Base-by-base conservation (phyloP, 2,888 invertebrate species). In the Trissolcus japonicus region DNA sequence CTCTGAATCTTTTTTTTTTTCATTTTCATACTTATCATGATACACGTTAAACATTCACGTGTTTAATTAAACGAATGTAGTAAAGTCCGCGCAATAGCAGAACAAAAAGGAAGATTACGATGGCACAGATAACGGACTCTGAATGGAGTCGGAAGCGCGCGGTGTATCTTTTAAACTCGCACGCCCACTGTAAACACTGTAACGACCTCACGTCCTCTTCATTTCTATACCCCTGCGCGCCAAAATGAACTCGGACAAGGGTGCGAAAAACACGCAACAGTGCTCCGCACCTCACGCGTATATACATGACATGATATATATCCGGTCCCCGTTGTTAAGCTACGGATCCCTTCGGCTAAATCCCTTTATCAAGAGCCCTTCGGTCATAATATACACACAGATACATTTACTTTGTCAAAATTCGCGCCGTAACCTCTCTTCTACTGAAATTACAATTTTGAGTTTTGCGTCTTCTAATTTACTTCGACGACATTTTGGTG, bases 261-360 rank as follows among this genome's bases (percentile, higher is more conserved):
- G 76, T 72, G 76, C 63, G 72, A 72, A 76, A 72, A 67, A 76
- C 76, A 72, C 76, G 76, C 76, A 76, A 72, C 72, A 71, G 51
- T 46, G 50, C 71, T 65, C 66, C 61, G 46, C 61, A 66, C 69
- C 62, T 66, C 29, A 53, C 68, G n/a, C 17, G 16, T 25, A 11
- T 76, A 62, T 72, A 50, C 40, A 62, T 67, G 59, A 76, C 50
- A 62, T 46, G 69, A 76, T 76, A 76, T 71, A 66, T 29, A 7
- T 6, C 71, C 51, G 66, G 35, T 35, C 35, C 50, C 55, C 66
- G 66, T 67, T 76, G 71, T 66, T 76, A 71, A 71, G 76, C 71
- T 71, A 54, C 65, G 55, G 60, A 69, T 75, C 69, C 69, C 55
- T 76, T 56, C 65, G 65, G 55, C 43, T 17, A 60, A 69, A 69